Percentiles rank a stretch among this genome's conserved stretches.
phyloP scores from a whole-genome alignment of 2,888 invertebrate genomes.

The Arctia plantaginis region DNA sequence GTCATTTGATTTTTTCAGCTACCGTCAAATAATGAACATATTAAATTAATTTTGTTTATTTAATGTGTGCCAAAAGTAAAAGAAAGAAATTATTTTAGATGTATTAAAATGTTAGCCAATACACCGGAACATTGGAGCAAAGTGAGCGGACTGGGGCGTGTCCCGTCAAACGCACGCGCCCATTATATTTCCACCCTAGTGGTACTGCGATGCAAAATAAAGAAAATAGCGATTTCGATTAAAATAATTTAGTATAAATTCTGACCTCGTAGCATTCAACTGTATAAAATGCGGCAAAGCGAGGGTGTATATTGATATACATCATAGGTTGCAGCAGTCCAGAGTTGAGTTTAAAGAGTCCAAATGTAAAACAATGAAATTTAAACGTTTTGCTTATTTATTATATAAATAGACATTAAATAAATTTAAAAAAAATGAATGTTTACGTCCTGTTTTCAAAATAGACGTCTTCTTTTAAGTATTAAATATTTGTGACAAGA shows the following conservation, averaged over 20 bases:
- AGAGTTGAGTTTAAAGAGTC: no score
- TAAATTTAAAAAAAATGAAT: no score
- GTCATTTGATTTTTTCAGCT: neutral
- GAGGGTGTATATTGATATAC: no score
- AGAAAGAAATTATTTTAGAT: neutral
- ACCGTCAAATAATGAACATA: neutral
- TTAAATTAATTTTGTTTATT: neutral
- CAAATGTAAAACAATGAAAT: no score
- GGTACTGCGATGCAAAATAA: conserved; percentile 48
- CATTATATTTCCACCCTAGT: conserved; percentile 64
- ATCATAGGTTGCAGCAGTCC: no score
- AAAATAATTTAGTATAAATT: neutral
- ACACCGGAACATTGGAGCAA: conserved; percentile 65
- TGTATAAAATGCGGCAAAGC: no score
- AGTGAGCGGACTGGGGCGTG: conserved; percentile 70
- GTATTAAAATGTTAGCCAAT: conserved; percentile 64
- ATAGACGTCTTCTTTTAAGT: no score
- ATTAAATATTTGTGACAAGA: no score
- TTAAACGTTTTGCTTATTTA: no score
- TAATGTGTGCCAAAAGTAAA: neutral
- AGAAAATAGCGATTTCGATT: conserved; percentile 28
- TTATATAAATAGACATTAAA: no score
- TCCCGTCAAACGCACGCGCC: conserved; percentile 78
- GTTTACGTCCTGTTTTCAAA: no score
- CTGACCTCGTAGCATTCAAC: no score